A percentile compares a stretch with the other conserved stretches of the same genome.
These are phyloP conservation scores for Philopotamus ludificatus DNA, from an alignment of 1,140 invertebrate genomes.

Conservation along the genomic window DNA sequence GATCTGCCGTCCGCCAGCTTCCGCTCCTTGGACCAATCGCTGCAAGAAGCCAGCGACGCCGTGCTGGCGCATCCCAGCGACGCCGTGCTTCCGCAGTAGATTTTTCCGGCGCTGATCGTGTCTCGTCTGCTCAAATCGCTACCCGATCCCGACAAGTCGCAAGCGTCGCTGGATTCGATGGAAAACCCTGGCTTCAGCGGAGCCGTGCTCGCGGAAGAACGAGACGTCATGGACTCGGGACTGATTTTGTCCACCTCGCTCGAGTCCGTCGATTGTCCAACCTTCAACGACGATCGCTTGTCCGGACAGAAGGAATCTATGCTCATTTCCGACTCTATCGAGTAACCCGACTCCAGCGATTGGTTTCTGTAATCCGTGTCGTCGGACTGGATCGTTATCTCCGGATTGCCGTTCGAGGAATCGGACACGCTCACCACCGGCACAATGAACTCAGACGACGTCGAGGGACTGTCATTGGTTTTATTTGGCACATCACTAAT, in stretches of 20 bases:
- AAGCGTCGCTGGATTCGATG: slow-evolving; percentile 62
- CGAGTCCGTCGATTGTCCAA: slow-evolving; percentile 55
- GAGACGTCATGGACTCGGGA: slow-evolving; percentile 54
- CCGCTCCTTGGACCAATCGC: slow-evolving; percentile 57
- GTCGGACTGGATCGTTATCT: slow-evolving; percentile 54
- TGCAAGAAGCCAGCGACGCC: slow-evolving; percentile 62
- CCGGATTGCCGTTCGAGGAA: slow-evolving; percentile 54
- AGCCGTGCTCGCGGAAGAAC: slow-evolving; percentile 51
- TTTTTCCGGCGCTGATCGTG: slow-evolving; percentile 38
- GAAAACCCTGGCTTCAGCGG: slow-evolving; percentile 58
- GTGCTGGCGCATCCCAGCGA: slow-evolving; percentile 62
- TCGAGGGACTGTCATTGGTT: slow-evolving; percentile 43
- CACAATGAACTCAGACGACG: slow-evolving; percentile 28
- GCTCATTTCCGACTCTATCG: slow-evolving; percentile 55
- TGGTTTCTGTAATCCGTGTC: slow-evolving; percentile 45
- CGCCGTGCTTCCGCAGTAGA: slow-evolving; percentile 48
- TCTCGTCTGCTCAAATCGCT: slow-evolving; percentile 58
- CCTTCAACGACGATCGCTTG: slow-evolving; percentile 54
- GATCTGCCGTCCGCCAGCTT: slow-evolving; percentile 52
- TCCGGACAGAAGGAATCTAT: slow-evolving; percentile 54
- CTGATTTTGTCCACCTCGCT: slow-evolving; percentile 56
- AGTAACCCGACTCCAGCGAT: slow-evolving; percentile 55
- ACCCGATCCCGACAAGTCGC: slow-evolving; percentile 59
- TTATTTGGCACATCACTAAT: slow-evolving; percentile 50
- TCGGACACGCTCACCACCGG: slow-evolving; percentile 55